Base-by-base conservation (phyloP, 2,797 vertebrate genomes). In the Notoglanidium macrostoma region DNA sequence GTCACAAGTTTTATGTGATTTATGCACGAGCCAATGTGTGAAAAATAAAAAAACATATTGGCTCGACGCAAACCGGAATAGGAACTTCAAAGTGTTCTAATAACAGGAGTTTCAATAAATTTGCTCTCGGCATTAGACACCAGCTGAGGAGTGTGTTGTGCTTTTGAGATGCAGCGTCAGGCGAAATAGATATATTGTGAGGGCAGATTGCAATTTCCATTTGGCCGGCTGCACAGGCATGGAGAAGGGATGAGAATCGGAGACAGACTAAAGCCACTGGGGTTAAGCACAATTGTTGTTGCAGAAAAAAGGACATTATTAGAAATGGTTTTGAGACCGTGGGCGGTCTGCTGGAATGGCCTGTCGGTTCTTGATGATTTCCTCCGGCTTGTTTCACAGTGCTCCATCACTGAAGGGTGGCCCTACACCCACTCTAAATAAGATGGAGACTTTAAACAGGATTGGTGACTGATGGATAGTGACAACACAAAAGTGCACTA, bases 201-300 rank as follows among this genome's bases (percentile, higher is more conserved):
- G 81, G 63, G 85, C 83, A 83, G 57, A 86, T 83, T 84, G 86
- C 54, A 88, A 89, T 88, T 88, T 89, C 88, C 70, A 85, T 76
- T 83, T 51, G 85, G 68, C 82, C 70, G 54, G 86, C 86, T 88
- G 88, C 79, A 84, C 72, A 84, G 59, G 85, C 80, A 89, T 77
- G 67, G 91, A 92, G 90, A 89, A 89, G 88, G 88, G 92, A 94
- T 96, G 94, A 95, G 91, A 94, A 94, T 95, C 92, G 92, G 92
- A 93, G 93, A 92, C 92, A 90, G 93, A 91, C 93, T 92, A 91
- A 94, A 95, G 94, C 93, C 95, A 95, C 88, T 92, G 94, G 94
- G 94, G 94, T 95, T 95, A 96, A 95, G 95, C 93, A 94, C 94
- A 94, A 95, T 95, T 95, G 94, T 93, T 95, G 93, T 94, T 94